A percentile compares a stretch with the other conserved stretches of the same genome.
These are phyloP conservation scores for Rhyacophila evoluta DNA, from an alignment of 2,888 invertebrate species.

Conservation along the genomic window DNA sequence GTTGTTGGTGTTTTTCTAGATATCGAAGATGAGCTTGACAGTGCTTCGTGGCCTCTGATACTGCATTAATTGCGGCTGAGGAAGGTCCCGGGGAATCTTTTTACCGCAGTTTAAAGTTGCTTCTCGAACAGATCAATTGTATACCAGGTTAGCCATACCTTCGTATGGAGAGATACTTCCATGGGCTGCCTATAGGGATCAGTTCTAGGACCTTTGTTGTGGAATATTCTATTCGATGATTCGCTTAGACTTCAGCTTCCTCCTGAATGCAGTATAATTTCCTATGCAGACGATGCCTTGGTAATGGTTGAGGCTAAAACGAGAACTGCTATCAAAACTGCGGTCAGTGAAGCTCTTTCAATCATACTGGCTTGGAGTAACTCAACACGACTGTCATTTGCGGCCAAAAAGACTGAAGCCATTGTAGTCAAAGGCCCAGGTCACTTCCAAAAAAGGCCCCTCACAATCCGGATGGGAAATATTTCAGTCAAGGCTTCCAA, in stretches of 20 bases:
- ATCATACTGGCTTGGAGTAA: not conserved
- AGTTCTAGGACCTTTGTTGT: constrained; percentile 52
- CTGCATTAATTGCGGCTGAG: constrained; percentile 47
- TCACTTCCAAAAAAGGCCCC: too few species aligned
- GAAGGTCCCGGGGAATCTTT: constrained; percentile 40
- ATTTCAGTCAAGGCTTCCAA: too few species aligned
- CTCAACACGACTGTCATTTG: not conserved
- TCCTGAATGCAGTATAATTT: not conserved
- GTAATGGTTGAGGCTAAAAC: not conserved
- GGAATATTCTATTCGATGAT: constrained; percentile 52
- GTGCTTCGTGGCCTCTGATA: constrained; percentile 57
- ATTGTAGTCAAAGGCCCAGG: too few species aligned
- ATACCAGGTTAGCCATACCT: not conserved
- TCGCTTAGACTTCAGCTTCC: constrained; percentile 34
- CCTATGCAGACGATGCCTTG: constrained; percentile 27
- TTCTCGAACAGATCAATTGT: constrained; percentile 25
- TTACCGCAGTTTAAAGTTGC: constrained; percentile 35
- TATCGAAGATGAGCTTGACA: constrained; percentile 58
- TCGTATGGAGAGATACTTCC: constrained; percentile 23
- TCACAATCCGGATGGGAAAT: too few species aligned
- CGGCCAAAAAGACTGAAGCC: too few species aligned
- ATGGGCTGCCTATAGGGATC: constrained; percentile 56
- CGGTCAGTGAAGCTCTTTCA: not conserved
- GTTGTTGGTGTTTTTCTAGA: constrained; percentile 56
- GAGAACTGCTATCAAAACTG: not conserved